phyloP scores from a whole-genome alignment of 2,888 invertebrate species.

The Drosophila koepferae region DNA sequence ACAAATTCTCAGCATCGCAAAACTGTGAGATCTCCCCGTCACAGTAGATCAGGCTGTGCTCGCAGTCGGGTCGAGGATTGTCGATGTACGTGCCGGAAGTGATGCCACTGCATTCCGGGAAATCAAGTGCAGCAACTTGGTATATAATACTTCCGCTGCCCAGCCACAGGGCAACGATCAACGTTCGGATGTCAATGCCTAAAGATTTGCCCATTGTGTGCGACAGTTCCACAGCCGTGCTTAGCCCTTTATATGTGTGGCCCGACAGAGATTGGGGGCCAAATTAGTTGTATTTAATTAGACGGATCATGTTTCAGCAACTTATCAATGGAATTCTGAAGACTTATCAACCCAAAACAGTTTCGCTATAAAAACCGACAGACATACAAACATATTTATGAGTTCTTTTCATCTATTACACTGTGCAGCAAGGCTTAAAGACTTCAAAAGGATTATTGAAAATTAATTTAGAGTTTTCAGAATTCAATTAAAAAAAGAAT shows the following conservation, averaged over 20 bases:
- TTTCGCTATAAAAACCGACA: constrained; percentile 32
- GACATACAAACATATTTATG: neutral
- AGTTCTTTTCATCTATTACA: neutral
- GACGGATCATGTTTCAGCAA: constrained; percentile 54
- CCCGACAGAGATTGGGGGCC: constrained; percentile 29
- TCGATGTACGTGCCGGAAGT: constrained; percentile 10
- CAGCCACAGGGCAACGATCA: constrained; percentile 15
- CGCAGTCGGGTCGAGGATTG: constrained; percentile 47
- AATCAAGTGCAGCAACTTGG: constrained; percentile 9
- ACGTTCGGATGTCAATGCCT: constrained; percentile 37
- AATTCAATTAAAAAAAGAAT: too few relatives aligned
- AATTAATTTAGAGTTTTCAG: too few relatives aligned
- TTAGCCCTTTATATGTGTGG: constrained; percentile 67
- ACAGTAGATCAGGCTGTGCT: constrained; percentile 52
- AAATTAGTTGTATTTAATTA: constrained; percentile 74
- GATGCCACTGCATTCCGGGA: constrained; percentile 42
- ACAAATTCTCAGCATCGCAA: constrained; percentile 20
- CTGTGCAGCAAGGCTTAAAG: neutral
- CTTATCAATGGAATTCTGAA: constrained; percentile 44
- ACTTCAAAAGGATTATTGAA: too few relatives aligned
- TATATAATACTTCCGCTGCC: neutral
- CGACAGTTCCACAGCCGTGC: constrained; percentile 28
- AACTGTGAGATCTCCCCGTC: constrained; percentile 44
- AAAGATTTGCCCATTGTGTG: constrained; percentile 61
- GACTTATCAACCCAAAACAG: constrained; percentile 53